These are phyloP conservation scores for Ambastaia sidthimunki DNA, from an alignment of 2,797 vertebrate species.

Conservation along the genomic window DNA sequence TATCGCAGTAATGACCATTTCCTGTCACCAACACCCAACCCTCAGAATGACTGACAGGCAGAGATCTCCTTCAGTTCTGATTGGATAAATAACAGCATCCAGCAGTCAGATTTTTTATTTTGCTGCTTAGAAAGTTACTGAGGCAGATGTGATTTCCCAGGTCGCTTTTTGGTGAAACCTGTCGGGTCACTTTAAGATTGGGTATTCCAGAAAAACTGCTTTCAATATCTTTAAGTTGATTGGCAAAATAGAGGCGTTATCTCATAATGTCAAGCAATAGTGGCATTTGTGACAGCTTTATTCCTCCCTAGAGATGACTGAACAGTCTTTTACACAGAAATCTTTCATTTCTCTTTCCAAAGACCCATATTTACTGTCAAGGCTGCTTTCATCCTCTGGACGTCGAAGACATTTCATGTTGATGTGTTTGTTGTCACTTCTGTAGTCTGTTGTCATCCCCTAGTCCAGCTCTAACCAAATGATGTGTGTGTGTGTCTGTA, in stretches of 20 bases:
- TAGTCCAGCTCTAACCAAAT: too few relatives aligned
- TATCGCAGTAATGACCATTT: slow-evolving; percentile 41
- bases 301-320: slow-evolving; percentile 18
- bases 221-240: not conserved
- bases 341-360: slow-evolving; percentile 53
- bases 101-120: not conserved
- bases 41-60: slow-evolving; percentile 43
- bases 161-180: not conserved
- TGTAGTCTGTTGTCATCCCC: not conserved
- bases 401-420: slow-evolving; percentile 30
- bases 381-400: slow-evolving; percentile 53
- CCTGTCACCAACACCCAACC: slow-evolving; percentile 27
- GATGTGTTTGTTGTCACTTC: slow-evolving; percentile 4
- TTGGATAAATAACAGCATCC: not conserved
- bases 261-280: slow-evolving; percentile 17
- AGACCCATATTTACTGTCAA: slow-evolving; percentile 37
- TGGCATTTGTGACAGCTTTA: slow-evolving; percentile 22
- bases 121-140: slow-evolving; percentile 26
- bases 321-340: slow-evolving; percentile 45
- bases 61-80: not conserved
- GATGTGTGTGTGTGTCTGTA: too few relatives aligned
- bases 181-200: not conserved
- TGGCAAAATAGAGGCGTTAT: slow-evolving; percentile 13
- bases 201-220: not conserved
- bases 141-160: slow-evolving; percentile 3